Percentiles rank a stretch among this genome's conserved stretches.
Evolutionary conservation across 2,888 invertebrate genomes (phyloP).

Genomic region (Acanthosepion esculentum): DNA sequence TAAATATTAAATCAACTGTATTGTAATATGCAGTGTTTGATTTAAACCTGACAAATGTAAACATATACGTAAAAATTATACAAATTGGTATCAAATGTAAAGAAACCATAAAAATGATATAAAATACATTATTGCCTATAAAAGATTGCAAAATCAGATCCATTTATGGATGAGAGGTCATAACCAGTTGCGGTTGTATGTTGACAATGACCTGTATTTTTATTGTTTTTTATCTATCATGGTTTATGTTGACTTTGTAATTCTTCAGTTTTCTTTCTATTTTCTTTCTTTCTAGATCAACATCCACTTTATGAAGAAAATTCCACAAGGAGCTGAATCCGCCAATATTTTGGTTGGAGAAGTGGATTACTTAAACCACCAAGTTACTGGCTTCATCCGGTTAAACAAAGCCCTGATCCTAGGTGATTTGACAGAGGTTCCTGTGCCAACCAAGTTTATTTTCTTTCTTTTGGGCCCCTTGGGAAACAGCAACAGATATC

Average conservation of each 20-base stretch:
- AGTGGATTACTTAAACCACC: conserved; percentile 95
- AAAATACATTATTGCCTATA: too few species aligned
- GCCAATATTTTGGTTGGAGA: conserved; percentile 98
- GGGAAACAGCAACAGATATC: conserved; percentile 79
- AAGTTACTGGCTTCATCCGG: conserved; percentile 93
- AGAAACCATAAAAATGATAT: too few species aligned
- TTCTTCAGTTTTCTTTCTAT: not conserved
- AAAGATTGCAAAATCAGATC: too few species aligned
- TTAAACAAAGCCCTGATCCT: conserved; percentile 89
- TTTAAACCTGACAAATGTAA: too few species aligned
- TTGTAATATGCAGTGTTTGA: too few species aligned
- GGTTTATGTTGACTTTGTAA: not conserved
- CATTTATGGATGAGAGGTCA: too few species aligned
- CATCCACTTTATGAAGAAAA: conserved; percentile 81
- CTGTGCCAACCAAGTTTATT: conserved; percentile 89
- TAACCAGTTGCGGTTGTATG: too few species aligned
- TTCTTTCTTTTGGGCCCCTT: conserved; percentile 88
- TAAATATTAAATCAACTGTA: too few species aligned
- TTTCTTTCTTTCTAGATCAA: conserved; percentile 60
- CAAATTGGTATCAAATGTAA: too few species aligned
- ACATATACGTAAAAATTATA: too few species aligned
- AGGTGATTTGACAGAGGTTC: conserved; percentile 97
- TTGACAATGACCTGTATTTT: not conserved
- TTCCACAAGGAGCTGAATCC: conserved; percentile 97
- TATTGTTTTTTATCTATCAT: not conserved